phyloP scores from a whole-genome alignment of 2,113 vertebrate species.

The Bubo bubo region DNA sequence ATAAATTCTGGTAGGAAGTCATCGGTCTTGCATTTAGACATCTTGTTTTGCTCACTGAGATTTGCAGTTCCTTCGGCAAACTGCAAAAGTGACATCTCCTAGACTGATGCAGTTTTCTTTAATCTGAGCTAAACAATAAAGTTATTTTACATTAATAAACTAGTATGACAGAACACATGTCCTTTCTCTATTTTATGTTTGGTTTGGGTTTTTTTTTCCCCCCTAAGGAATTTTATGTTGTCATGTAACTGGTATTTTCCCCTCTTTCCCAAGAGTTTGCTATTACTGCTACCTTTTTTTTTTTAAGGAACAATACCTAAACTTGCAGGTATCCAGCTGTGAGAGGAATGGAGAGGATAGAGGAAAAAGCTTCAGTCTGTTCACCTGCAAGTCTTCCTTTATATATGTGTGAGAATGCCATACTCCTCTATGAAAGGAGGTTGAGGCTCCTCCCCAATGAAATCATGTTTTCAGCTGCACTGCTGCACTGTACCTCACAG shows the following conservation, averaged over 20 bases:
- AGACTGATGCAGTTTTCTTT: constrained; percentile 6
- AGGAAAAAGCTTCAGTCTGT: not conserved
- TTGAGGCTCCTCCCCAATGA: not conserved
- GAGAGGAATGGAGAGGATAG: not conserved
- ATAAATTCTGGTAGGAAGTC: constrained; percentile 62
- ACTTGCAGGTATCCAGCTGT: not conserved
- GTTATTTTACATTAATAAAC: not conserved
- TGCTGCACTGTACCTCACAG: not conserved
- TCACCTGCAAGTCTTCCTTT: not conserved
- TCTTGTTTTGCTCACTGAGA: constrained; percentile 45
- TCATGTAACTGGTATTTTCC: not conserved
- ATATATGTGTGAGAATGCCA: not conserved
- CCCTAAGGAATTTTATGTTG: not conserved
- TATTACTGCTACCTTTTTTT: not conserved
- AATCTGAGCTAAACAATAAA: not conserved
- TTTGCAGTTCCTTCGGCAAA: constrained; percentile 40
- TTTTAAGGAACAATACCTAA: not conserved
- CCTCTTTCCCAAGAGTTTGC: not conserved
- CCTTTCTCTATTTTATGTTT: not conserved
- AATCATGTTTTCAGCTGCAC: not conserved
- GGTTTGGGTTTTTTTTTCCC: fast-evolving
- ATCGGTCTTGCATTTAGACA: constrained; percentile 23
- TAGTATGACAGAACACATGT: not conserved
- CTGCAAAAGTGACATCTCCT: constrained; percentile 6
- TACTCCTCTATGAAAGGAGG: not conserved